Evolutionary conservation across 2,888 invertebrate species (phyloP), one percentile per base, ranked within the genome.

Genomic region (Heliconius cydno): DNA sequence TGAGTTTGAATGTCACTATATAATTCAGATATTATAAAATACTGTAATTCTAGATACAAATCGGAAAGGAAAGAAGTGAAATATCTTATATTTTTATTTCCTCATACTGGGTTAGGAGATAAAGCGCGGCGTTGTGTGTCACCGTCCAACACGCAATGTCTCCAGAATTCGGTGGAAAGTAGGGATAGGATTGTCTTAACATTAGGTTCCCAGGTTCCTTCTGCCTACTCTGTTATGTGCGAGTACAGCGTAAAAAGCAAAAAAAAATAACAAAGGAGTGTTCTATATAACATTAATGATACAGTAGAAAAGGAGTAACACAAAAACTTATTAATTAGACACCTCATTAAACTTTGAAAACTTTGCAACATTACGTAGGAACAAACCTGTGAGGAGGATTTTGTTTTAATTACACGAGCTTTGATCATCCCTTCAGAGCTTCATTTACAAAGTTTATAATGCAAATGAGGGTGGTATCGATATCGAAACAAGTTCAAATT

Each of bases 251-350:
- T 41, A 3, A 3, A 41, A 12, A 9, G 9, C 10, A 41, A 41
- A 41, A 41, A 41, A 41, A 34, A 57, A 46, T 57, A 19, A 57
- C 6, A 63, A 25, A 63, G 10, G 28, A 25, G 25, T 28, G 15
- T 19, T 28, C 15, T 19, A 65, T 1, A 28, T 28, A 15, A 15
- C 6, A 65, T 15, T 28, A 41, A 68, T 68, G 12, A 38, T 38
- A 38, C 12, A 68, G n/a, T 38, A 66, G 3, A 19, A 68, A 38
- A 41, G n/a, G n/a, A 46, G 70, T 25, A 46, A 70, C 41, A 70
- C 25, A 70, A 41, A 70, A 70, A 70, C 25, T 70, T 70, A 28
- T 46, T 70, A 70, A 70, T 70, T 70, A 70, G 25, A 70, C 70
- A 70, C 41, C 70, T 70, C 70, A 70, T 70, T 70, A 25, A 70